Evolutionary conservation across 2,113 vertebrate genomes (phyloP).

Genomic region (Cynopterus brachyotis): DNA sequence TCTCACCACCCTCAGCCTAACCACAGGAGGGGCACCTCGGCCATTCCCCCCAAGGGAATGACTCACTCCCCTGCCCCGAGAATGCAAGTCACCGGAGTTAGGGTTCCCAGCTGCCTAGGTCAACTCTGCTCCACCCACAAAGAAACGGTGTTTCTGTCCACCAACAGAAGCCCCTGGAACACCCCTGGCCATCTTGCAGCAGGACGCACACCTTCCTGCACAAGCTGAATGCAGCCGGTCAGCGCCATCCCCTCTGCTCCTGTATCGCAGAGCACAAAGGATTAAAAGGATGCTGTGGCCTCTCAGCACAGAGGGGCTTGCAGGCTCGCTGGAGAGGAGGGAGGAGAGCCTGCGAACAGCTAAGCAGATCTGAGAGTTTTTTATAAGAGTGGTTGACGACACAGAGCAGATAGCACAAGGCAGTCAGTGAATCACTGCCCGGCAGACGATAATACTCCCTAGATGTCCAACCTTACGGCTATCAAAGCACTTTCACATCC

Average conservation of each 20-base stretch:
- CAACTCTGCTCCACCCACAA: not conserved
- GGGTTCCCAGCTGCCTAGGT: not conserved
- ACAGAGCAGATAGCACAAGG: not conserved
- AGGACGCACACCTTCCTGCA: not conserved
- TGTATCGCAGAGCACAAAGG: accelerated
- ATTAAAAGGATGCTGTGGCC: accelerated
- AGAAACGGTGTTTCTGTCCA: not conserved
- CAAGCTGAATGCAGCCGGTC: not conserved
- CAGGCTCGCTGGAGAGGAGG: not conserved
- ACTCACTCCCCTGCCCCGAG: not conserved
- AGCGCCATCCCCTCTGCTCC: not conserved
- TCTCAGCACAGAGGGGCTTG: accelerated
- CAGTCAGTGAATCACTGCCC: not conserved
- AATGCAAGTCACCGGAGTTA: not conserved
- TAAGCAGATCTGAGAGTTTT: not conserved
- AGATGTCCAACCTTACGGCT: not conserved
- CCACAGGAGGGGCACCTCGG: not conserved
- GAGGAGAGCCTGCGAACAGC: not conserved
- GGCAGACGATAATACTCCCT: not conserved
- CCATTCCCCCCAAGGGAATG: not conserved
- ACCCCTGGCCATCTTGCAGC: not conserved
- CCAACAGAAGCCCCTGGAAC: not conserved
- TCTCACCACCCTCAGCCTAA: not conserved
- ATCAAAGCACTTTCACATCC: not conserved
- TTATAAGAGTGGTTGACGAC: not conserved